phyloP scores from a whole-genome alignment of 2,888 invertebrate species.

The Iphiclides podalirius region DNA sequence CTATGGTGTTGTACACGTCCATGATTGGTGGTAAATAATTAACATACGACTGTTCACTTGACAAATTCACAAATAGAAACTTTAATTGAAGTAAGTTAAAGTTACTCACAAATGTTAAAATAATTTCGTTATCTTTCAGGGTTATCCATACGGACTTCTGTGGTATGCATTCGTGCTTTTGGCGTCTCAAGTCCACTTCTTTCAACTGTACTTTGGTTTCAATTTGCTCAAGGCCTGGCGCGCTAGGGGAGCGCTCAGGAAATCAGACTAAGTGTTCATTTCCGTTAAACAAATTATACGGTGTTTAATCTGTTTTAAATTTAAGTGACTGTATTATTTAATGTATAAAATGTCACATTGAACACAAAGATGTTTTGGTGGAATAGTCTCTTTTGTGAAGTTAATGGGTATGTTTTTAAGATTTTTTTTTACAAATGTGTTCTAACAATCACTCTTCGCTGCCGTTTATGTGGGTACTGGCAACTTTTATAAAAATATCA shows the following conservation, averaged over 20 bases:
- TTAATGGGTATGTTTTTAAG: too few relatives aligned
- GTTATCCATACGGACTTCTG: slow-evolving; percentile 93
- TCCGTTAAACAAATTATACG: slow-evolving; percentile 1
- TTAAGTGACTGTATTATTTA: slow-evolving; percentile 4
- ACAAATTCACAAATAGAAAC: too few relatives aligned
- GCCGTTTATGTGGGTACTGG: not conserved
- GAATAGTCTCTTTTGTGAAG: too few relatives aligned
- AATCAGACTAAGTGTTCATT: slow-evolving; percentile 80
- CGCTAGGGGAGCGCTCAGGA: slow-evolving; percentile 84
- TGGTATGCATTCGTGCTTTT: slow-evolving; percentile 95
- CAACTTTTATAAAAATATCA: too few relatives aligned
- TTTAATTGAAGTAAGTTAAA: too few relatives aligned
- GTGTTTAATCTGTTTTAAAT: not conserved
- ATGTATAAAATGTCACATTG: not conserved
- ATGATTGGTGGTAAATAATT: too few relatives aligned
- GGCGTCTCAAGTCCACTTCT: slow-evolving; percentile 93
- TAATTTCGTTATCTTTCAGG: slow-evolving; percentile 81
- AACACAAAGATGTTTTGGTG: not conserved
- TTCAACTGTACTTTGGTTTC: slow-evolving; percentile 91
- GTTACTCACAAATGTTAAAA: too few relatives aligned
- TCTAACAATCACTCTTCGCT: not conserved
- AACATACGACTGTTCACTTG: too few relatives aligned
- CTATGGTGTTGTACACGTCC: too few relatives aligned
- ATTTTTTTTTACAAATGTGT: too few relatives aligned
- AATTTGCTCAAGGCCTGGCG: slow-evolving; percentile 92